Evolutionary conservation across 2,797 vertebrate species (phyloP).

Genomic region (Onychomys arenicola): DNA sequence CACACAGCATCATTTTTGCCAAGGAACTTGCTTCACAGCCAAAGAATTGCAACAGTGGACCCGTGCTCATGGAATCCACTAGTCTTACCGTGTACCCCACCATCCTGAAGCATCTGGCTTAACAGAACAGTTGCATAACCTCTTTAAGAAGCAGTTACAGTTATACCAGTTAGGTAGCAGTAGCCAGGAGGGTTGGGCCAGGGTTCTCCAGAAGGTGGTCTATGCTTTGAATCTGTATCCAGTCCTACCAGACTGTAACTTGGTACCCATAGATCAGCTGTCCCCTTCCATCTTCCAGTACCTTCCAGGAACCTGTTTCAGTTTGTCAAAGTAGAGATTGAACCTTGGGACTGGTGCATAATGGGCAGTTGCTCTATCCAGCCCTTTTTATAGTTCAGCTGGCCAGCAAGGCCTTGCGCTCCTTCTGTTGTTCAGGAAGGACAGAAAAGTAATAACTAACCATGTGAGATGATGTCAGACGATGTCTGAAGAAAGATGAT

Average conservation of each 20-base stretch:
- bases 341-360: background rate
- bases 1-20: background rate
- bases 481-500: background rate
- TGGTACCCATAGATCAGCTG: background rate
- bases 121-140: background rate
- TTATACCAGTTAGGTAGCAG: background rate
- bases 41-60: background rate
- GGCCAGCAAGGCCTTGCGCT: background rate
- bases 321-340: background rate
- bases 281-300: background rate
- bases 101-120: background rate
- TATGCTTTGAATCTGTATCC: background rate
- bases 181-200: background rate
- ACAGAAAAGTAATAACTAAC: background rate
- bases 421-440: background rate
- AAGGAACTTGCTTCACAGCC: background rate
- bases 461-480: too few species aligned
- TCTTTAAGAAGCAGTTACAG: background rate
- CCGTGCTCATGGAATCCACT: background rate
- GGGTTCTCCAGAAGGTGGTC: background rate
- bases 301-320: background rate
- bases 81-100: background rate
- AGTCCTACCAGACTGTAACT: background rate
- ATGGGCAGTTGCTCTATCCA: background rate
- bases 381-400: background rate